Percentiles rank a stretch among this genome's conserved stretches.
Evolutionary conservation across 2,888 invertebrate genomes (phyloP).

Genomic region (Melanostoma mellinum): DNA sequence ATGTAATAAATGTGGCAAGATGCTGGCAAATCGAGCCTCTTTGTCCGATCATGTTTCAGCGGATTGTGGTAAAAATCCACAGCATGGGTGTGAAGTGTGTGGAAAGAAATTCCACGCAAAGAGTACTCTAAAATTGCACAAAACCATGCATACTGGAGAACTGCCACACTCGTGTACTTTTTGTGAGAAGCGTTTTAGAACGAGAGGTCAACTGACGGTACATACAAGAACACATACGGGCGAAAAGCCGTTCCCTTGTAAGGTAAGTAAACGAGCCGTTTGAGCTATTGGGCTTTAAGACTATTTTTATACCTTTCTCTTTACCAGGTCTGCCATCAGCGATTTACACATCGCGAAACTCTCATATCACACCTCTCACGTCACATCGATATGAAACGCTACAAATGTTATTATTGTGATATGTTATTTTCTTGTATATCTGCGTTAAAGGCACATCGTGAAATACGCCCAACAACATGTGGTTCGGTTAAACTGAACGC

Average conservation of each 20-base stretch:
- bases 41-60: constrained; percentile 74
- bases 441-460: constrained; percentile 79
- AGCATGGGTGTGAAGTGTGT: constrained; percentile 76
- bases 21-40: constrained; percentile 72
- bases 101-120: constrained; percentile 77
- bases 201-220: constrained; percentile 79
- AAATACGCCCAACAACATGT: constrained; percentile 78
- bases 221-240: constrained; percentile 80
- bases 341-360: constrained; percentile 80
- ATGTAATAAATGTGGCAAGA: constrained; percentile 74
- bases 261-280: constrained; percentile 74
- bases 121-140: constrained; percentile 78
- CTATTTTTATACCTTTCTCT: not conserved
- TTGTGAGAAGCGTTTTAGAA: constrained; percentile 80
- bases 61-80: constrained; percentile 74
- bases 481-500: constrained; percentile 79
- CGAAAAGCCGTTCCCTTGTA: constrained; percentile 79
- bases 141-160: constrained; percentile 79
- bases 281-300: not conserved
- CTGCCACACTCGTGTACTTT: constrained; percentile 78
- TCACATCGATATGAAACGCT: constrained; percentile 81
- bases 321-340: constrained; percentile 77
- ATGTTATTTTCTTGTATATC: constrained; percentile 79
- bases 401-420: constrained; percentile 80
- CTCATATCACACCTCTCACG: constrained; percentile 80